Base-by-base conservation (phyloP, 2,888 invertebrate genomes). In the Isoperla grammatica region DNA sequence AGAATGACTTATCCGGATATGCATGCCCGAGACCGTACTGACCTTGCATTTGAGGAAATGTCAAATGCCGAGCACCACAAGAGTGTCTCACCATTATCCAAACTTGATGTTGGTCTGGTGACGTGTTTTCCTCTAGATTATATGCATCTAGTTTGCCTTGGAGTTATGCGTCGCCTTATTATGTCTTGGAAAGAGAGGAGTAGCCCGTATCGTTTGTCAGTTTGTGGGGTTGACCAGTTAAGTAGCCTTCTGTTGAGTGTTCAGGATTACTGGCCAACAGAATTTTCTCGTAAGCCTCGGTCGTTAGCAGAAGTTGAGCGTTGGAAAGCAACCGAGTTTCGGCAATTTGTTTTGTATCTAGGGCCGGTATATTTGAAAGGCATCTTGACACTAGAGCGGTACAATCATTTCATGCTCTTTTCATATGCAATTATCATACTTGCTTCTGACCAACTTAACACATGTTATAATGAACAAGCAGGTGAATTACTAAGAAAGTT, bases 301-400 rank as follows among this genome's bases (percentile, higher is more conserved):
- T 42, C 65, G 6, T 50, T 71, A 5, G 50, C n/a, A 59, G 65
- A 69, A 42, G 45, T 67, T 9, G 63, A 65, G 4, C 60, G 65
- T 17, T 71, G 68, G 67, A 71, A 71, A 57, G 69, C 67, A 12
- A 67, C 68, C 4, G 70, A 71, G 60, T 68, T 66, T 45, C 48
- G 69, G n/a, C 62, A 63, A 6, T 65, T 70, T 60, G 39, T 69
- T 2, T 56, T 70, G 37, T 69, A 70, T 57, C 64, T 64, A 15
- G 69, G 68, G 2, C 67, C 67, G 9, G 56, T 70, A 12, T 61
- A 66, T 50, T 54, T 69, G 5, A 64, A 64, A 63, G 46, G 43
- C 1, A 42, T 59, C 35, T 45, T 69, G 4, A 29, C 29, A 29
- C 5, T 6, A 29, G 4, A 4, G 4, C 8, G 4, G 29, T 29